Evolutionary conservation across 2,797 vertebrate genomes (phyloP).

Genomic region (Pseudopleuronectes americanus): DNA sequence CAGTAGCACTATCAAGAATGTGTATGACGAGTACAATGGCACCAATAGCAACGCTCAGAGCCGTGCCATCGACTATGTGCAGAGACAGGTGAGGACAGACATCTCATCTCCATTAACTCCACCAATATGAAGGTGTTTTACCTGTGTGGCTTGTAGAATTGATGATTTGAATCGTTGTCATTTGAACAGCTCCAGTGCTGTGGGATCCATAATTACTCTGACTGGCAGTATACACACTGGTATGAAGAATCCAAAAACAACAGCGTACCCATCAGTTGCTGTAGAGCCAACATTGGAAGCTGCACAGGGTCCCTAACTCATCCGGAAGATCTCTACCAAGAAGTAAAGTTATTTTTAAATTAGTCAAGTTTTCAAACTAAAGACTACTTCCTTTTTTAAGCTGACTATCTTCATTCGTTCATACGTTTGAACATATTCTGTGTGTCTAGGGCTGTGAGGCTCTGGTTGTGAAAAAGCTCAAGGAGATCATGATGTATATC

Average conservation of each 20-base stretch:
- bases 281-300: constrained; percentile 83
- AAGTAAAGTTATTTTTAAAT: constrained; percentile 77
- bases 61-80: constrained; percentile 95
- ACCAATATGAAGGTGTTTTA: background rate
- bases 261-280: constrained; percentile 95
- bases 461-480: constrained; percentile 94
- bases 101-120: background rate
- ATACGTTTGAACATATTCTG: constrained; percentile 66
- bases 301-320: constrained; percentile 91
- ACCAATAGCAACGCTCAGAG: constrained; percentile 93
- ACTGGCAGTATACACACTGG: constrained; percentile 94
- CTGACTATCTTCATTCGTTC: constrained; percentile 45
- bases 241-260: constrained; percentile 93
- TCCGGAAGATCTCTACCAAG: constrained; percentile 91
- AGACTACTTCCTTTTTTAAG: background rate
- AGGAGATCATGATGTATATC: constrained; percentile 99
- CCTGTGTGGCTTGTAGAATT: background rate
- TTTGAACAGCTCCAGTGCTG: constrained; percentile 89
- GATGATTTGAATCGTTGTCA: background rate
- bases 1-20: constrained; percentile 90
- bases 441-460: constrained; percentile 90
- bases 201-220: constrained; percentile 93
- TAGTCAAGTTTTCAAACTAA: background rate
- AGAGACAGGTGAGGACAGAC: constrained; percentile 89
- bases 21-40: constrained; percentile 94